Base-by-base conservation (phyloP, 2,888 invertebrate species). In the Ochropleura leucogaster region DNA sequence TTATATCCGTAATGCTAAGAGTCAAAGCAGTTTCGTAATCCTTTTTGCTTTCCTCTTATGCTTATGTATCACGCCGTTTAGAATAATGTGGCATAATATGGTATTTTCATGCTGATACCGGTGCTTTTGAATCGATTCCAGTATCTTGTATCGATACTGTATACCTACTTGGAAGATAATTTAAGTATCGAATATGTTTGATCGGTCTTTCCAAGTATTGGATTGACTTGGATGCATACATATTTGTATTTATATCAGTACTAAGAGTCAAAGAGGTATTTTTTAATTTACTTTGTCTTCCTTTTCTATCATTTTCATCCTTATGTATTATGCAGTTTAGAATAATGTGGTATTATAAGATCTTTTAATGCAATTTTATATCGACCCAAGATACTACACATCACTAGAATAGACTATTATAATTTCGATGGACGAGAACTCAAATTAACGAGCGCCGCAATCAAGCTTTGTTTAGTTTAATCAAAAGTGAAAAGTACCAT, bases 401-500 rank as follows among this genome's bases (percentile, higher is more conserved):
- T 62, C 62, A 62, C 62, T 62, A 62, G 8, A 44, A 62, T 44
- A 85, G 88, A 82, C 91, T 77, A 92, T 94, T 94, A 93, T 91
- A 92, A 93, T 92, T 92, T 91, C 90, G 90, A 92, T 92, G 90
- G 88, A 85, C 87, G 86, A 89, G 88, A 89, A 88, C 90, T 92
- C 86, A 89, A 92, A 91, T 92, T 91, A 93, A 93, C 92, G 91
- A 91, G 89, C 76, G 75, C 83, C 82, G 82, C 89, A 90, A 92
- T 93, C 90, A 88, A 20, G 78, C 85, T 87, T 89, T 92, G 92
- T 91, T 92, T 91, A 91, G 92, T 93, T 93, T 91, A 94, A 94
- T 93, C 92, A 91, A 91, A 92, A 93, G 89, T 90, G 90, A 91
- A 92, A 93, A 92, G 91, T 90, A 86, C 89, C 90, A 92, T 94